phyloP scores from a whole-genome alignment of 2,797 vertebrate species.

The Austrolebias charrua region DNA sequence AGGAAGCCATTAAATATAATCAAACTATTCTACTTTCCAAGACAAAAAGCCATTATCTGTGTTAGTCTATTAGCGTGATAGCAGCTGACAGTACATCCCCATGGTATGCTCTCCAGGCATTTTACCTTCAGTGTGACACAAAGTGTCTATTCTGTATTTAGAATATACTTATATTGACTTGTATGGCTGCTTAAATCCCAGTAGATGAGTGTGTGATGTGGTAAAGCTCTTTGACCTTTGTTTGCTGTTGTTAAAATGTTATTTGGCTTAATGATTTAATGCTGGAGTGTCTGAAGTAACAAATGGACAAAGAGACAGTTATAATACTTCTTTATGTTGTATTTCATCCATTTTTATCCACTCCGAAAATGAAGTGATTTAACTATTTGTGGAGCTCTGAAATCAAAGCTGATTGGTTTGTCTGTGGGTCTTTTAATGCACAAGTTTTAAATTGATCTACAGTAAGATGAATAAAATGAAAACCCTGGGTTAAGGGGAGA shows the following conservation, averaged over 20 bases:
- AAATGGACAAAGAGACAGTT: background rate
- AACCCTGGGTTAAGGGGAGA: background rate
- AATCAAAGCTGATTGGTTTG: background rate
- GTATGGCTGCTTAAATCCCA: slow-evolving; percentile 59
- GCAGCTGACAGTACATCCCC: slow-evolving; percentile 62
- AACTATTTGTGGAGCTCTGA: slow-evolving; percentile 12
- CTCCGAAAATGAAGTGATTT: background rate
- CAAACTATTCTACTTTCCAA: slow-evolving; percentile 19
- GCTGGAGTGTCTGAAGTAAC: slow-evolving; percentile 1
- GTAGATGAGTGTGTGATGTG: slow-evolving; percentile 43
- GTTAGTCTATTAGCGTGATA: slow-evolving; percentile 58
- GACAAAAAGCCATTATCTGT: slow-evolving; percentile 48
- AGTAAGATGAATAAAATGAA: background rate
- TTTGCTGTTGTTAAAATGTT: slow-evolving; percentile 30
- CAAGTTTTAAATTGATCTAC: slow-evolving; percentile 4
- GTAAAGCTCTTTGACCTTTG: slow-evolving; percentile 46
- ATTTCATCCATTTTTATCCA: background rate
- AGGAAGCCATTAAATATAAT: slow-evolving; percentile 29
- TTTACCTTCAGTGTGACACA: slow-evolving; percentile 63
- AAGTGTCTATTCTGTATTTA: slow-evolving; percentile 50
- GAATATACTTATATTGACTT: slow-evolving; percentile 62
- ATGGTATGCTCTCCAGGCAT: slow-evolving; percentile 59
- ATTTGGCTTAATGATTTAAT: slow-evolving; percentile 3
- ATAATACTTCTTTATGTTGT: background rate
- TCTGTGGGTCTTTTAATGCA: background rate